Evolutionary conservation across 2,797 vertebrate genomes (phyloP).

Genomic region (Schizopygopsis pylzovi): DNA sequence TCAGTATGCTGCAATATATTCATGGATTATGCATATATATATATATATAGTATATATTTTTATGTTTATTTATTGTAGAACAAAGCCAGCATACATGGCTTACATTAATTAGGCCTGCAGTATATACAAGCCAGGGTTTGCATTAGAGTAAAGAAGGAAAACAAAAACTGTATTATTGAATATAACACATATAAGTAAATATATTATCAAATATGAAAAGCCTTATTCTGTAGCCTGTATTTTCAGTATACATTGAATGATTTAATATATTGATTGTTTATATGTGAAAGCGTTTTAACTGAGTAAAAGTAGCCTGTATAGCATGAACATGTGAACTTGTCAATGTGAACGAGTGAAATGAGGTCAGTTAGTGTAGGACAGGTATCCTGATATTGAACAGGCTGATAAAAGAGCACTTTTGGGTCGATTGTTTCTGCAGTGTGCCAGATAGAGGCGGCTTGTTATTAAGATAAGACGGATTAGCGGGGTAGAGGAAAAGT

Average conservation of each 20-base stretch:
- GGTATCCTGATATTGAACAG: conserved; percentile 57
- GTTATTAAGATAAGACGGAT: conserved; percentile 83
- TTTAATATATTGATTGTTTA: background rate
- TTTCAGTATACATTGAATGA: background rate
- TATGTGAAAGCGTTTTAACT: background rate
- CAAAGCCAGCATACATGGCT: too few relatives aligned
- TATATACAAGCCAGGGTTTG: too few relatives aligned
- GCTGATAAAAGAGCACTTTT: conserved; percentile 71
- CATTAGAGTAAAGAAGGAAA: too few relatives aligned
- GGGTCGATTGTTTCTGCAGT: conserved; percentile 73
- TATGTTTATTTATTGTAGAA: too few relatives aligned
- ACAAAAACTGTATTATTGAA: too few relatives aligned
- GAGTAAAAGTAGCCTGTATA: background rate
- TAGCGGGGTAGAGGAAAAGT: conserved; percentile 63
- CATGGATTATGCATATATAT: too few relatives aligned
- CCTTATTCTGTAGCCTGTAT: background rate
- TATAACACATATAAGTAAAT: too few relatives aligned
- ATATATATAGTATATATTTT: too few relatives aligned
- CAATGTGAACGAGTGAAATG: conserved; percentile 6
- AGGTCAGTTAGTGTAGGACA: conserved; percentile 56
- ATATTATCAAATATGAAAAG: too few relatives aligned
- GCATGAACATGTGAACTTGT: background rate
- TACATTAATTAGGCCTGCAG: too few relatives aligned
- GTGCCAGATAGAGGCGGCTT: conserved; percentile 70
- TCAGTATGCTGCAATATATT: too few relatives aligned